A percentile compares a stretch with the other conserved stretches of the same genome.
Evolutionary conservation across 1,140 invertebrate genomes (phyloP).

Genomic region (Antheraea pernyi): DNA sequence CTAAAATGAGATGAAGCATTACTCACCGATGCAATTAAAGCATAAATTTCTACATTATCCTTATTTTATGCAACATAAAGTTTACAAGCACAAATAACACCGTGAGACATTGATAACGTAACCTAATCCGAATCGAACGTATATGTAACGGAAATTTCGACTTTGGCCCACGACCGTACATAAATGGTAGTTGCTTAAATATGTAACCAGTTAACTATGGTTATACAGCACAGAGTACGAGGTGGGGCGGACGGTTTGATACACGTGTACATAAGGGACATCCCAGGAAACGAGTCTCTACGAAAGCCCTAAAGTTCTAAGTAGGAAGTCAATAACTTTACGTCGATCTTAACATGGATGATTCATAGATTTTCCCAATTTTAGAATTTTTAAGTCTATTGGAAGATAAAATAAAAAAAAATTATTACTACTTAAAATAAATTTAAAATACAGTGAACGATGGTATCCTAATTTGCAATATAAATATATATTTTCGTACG

Average conservation of each 20-base stretch:
- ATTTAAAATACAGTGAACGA: too few relatives aligned
- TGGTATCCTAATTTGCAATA: too few relatives aligned
- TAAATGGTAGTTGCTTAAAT: conserved; percentile 64
- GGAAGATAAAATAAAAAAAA: not conserved
- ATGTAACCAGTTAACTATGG: conserved; percentile 53
- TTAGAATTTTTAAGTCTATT: not conserved
- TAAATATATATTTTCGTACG: too few relatives aligned
- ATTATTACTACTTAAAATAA: too few relatives aligned
- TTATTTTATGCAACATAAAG: not conserved
- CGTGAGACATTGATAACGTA: conserved; percentile 28
- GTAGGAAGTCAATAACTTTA: conserved; percentile 45
- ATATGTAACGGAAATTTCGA: conserved; percentile 33
- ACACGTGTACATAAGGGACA: conserved; percentile 36
- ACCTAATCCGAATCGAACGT: conserved; percentile 21
- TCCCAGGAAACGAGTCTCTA: conserved; percentile 57
- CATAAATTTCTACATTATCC: conserved; percentile 4
- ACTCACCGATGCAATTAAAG: conserved; percentile 13
- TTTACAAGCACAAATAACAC: conserved; percentile 13
- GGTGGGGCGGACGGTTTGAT: conserved; percentile 42
- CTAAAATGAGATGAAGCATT: not conserved
- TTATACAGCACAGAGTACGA: conserved; percentile 23
- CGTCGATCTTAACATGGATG: conserved; percentile 36
- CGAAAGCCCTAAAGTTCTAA: conserved; percentile 65
- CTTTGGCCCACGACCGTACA: conserved; percentile 47
- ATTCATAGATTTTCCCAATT: not conserved